These are phyloP conservation scores for Drosophila antonietae DNA, from an alignment of 2,888 invertebrate species.

Conservation along the genomic window DNA sequence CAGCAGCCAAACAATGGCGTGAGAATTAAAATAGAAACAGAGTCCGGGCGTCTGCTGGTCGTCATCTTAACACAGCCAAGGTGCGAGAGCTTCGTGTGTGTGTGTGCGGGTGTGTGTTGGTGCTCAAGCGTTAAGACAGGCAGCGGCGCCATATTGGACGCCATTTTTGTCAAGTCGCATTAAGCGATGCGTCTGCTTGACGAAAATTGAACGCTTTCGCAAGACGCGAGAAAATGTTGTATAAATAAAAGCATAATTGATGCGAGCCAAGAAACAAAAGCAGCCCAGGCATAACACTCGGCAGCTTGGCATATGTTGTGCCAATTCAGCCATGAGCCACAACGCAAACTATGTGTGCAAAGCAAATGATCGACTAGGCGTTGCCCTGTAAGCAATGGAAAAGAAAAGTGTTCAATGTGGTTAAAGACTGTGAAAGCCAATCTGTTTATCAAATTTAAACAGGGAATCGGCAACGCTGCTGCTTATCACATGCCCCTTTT, in stretches of 20 bases:
- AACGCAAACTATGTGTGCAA: slow-evolving; percentile 43
- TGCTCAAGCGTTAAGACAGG: slow-evolving; percentile 55
- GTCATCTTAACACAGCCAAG: slow-evolving; percentile 69
- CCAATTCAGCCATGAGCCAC: slow-evolving; percentile 74
- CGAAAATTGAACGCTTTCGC: slow-evolving; percentile 77
- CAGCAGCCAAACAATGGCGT: slow-evolving; percentile 71
- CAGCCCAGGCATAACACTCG: slow-evolving; percentile 48
- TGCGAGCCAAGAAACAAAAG: slow-evolving; percentile 55
- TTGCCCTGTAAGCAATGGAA: slow-evolving; percentile 28
- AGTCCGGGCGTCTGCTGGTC: slow-evolving; percentile 59
- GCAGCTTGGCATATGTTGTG: slow-evolving; percentile 70
- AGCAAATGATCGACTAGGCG: neutral
- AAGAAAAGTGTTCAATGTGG: neutral
- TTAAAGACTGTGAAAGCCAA: neutral
- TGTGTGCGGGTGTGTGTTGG: slow-evolving; percentile 43
- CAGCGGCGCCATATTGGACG: slow-evolving; percentile 78
- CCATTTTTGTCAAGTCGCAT: slow-evolving; percentile 83
- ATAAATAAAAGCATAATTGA: slow-evolving; percentile 81
- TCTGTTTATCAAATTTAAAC: neutral
- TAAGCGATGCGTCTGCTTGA: slow-evolving; percentile 74
- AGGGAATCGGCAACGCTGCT: neutral
- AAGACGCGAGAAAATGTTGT: slow-evolving; percentile 64
- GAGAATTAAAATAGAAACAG: slow-evolving; percentile 76
- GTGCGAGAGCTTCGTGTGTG: slow-evolving; percentile 50
- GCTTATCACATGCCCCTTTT: neutral